These are phyloP conservation scores for Brachirus orientalis DNA, from an alignment of 2,113 vertebrate species.

Conservation along the genomic window DNA sequence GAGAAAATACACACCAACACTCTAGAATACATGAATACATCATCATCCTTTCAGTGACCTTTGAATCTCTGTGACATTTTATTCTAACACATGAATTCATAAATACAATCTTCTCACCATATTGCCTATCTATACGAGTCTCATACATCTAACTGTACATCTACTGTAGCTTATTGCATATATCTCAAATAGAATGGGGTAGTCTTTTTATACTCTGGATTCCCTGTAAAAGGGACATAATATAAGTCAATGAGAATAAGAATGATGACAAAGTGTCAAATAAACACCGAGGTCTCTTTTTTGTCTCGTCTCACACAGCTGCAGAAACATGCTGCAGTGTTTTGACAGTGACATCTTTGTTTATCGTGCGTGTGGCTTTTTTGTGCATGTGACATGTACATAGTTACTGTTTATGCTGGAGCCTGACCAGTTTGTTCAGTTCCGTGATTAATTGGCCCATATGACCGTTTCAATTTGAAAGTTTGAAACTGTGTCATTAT, in stretches of 20 bases:
- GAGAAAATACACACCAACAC: slow-evolving; percentile 3
- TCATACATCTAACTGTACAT: slow-evolving; percentile 69
- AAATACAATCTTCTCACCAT: slow-evolving; percentile 66
- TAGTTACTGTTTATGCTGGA: background rate
- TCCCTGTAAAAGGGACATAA: slow-evolving; percentile 30
- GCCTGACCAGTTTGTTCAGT: background rate
- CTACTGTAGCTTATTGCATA: slow-evolving; percentile 72
- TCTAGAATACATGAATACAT: slow-evolving; percentile 59
- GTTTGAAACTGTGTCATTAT: no score
- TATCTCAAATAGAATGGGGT: slow-evolving; percentile 56
- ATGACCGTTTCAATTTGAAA: background rate
- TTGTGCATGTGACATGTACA: background rate
- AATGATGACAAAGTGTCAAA: slow-evolving; percentile 29
- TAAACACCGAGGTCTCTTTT: slow-evolving; percentile 31
- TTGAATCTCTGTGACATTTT: slow-evolving; percentile 58
- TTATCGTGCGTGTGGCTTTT: slow-evolving; percentile 12
- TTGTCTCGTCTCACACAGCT: slow-evolving; percentile 33
- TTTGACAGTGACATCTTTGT: slow-evolving; percentile 46
- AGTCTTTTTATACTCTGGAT: slow-evolving; percentile 42
- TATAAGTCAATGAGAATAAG: slow-evolving; percentile 11
- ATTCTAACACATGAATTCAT: slow-evolving; percentile 60
- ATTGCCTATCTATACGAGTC: slow-evolving; percentile 58
- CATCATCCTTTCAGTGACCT: slow-evolving; percentile 60
- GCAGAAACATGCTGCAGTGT: slow-evolving; percentile 25
- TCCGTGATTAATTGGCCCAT: background rate